Conservation (phyloP, 37 sponge, comb jelly and placozoan species). For the Hormiphora californensis region DNA sequence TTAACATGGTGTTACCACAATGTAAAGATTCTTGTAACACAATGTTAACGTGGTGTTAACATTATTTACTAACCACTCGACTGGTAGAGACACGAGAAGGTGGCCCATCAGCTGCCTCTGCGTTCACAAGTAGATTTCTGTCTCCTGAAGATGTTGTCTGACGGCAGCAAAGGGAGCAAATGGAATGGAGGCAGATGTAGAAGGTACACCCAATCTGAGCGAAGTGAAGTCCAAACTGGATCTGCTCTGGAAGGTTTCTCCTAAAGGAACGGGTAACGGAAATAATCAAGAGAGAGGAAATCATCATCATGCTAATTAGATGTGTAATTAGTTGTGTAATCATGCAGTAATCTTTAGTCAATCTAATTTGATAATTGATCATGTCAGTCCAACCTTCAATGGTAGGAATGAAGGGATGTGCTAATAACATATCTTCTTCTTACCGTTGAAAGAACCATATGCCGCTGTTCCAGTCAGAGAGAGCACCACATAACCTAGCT, state of each 20-base stretch:
- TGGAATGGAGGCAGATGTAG: neutral
- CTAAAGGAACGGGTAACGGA: neutral
- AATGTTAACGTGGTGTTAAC: too few relatives aligned
- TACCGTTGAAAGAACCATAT: constrained; percentile 50
- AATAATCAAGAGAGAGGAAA: neutral
- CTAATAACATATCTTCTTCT: too few relatives aligned
- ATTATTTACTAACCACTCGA: too few relatives aligned
- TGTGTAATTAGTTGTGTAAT: too few relatives aligned
- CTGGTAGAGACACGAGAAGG: too few relatives aligned
- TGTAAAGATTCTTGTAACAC: too few relatives aligned
- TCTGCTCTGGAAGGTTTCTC: neutral
- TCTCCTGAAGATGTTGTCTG: neutral
- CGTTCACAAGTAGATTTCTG: neutral
- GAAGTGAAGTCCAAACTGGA: constrained; percentile 29
- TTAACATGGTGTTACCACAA: too few relatives aligned
- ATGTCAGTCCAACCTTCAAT: too few relatives aligned
- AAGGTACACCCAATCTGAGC: neutral
- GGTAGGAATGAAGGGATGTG: too few relatives aligned
- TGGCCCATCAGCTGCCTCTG: neutral
- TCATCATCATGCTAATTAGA: neutral
- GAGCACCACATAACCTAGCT: neutral
- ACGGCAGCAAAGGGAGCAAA: constrained; percentile 6
- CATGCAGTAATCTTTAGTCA: too few relatives aligned
- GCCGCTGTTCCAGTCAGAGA: constrained; percentile 12
- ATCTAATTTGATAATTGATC: too few relatives aligned